A percentile compares a stretch with the other conserved stretches of the same genome.
These are phyloP conservation scores for Adela reaumurella DNA, from an alignment of 2,888 invertebrate genomes.

Conservation along the genomic window DNA sequence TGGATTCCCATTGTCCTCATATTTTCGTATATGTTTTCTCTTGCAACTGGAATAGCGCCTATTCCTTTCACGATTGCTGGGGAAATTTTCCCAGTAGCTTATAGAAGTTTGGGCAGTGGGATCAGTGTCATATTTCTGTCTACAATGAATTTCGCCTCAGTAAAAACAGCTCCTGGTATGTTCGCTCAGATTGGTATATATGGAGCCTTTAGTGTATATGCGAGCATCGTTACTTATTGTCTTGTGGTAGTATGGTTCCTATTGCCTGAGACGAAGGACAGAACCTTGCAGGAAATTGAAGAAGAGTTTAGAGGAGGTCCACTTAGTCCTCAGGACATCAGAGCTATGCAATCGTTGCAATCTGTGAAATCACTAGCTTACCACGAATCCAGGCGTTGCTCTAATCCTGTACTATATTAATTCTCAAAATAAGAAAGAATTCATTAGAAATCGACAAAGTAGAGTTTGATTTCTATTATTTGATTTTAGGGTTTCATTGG, in stretches of 20 bases:
- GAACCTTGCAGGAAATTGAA: constrained; percentile 34
- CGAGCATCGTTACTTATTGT: constrained; percentile 24
- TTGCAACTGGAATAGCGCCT: constrained; percentile 7
- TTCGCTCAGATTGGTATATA: constrained; percentile 23
- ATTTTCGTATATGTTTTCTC: constrained; percentile 6
- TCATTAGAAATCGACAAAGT: too few species aligned
- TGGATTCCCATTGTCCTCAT: neutral
- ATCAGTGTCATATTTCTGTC: constrained; percentile 30
- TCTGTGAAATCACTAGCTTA: neutral
- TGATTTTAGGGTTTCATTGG: too few species aligned
- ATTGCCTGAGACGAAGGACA: constrained; percentile 33
- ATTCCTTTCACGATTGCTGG: constrained; percentile 9
- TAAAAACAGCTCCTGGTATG: constrained; percentile 28
- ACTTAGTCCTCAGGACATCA: constrained; percentile 22
- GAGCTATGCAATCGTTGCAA: neutral
- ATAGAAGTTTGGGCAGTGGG: constrained; percentile 17
- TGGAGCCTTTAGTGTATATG: constrained; percentile 28
- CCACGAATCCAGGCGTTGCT: neutral
- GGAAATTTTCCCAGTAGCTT: constrained; percentile 10
- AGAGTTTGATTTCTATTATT: too few species aligned
- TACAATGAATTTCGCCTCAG: constrained; percentile 24
- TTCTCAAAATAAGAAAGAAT: too few species aligned
- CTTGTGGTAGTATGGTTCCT: constrained; percentile 23
- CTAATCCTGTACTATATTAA: neutral
- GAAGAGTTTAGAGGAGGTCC: constrained; percentile 29